Evolutionary conservation across 2,797 vertebrate species (phyloP).

Genomic region (Strix occidentalis): DNA sequence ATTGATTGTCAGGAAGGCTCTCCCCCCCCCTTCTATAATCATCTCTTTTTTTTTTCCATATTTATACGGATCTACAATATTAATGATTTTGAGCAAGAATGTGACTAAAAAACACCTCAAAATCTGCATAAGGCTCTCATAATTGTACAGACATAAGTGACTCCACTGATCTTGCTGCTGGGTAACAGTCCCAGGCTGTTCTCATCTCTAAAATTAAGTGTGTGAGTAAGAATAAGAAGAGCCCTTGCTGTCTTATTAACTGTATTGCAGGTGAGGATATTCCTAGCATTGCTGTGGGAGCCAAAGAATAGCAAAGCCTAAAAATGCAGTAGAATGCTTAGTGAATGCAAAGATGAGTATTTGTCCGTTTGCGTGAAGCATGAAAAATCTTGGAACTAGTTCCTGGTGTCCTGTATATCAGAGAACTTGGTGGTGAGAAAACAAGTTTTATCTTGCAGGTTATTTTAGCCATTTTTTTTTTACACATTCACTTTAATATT

Average conservation of each 20-base stretch:
- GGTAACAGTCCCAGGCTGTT: not conserved
- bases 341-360: not conserved
- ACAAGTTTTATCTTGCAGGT: not conserved
- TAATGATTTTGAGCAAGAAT: not conserved
- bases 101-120: not conserved
- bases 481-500: not conserved
- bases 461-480: not conserved
- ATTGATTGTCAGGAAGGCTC: conserved; percentile 32
- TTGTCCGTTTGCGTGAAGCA: not conserved
- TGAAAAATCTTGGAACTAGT: not conserved
- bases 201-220: not conserved
- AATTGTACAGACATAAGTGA: not conserved
- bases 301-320: not conserved
- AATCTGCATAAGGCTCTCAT: not conserved
- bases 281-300: not conserved
- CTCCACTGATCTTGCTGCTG: not conserved
- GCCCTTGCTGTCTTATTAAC: not conserved
- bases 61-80: not conserved
- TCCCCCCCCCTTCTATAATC: not conserved
- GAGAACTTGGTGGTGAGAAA: not conserved
- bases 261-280: not conserved
- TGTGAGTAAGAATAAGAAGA: not conserved
- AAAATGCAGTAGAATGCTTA: not conserved
- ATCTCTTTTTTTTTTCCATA: not conserved
- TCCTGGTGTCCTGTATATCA: not conserved